Evolutionary conservation across 2,113 vertebrate species (phyloP).

Genomic region (Numenius arquata): DNA sequence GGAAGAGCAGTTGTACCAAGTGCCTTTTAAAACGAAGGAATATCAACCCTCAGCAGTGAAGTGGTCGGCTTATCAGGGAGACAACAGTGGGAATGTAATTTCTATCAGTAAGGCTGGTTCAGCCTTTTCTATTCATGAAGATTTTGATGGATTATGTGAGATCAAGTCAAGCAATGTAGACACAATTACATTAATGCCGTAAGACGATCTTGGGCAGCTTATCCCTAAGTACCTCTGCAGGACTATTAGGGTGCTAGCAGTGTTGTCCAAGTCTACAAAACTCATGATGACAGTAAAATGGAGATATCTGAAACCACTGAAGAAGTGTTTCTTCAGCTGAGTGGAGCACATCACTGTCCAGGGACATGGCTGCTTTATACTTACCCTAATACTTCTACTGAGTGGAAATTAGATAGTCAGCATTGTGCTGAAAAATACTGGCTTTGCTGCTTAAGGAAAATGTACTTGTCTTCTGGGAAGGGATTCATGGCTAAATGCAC

Average conservation of each 20-base stretch:
- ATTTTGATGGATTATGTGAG: conserved; percentile 35
- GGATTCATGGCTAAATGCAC: background rate
- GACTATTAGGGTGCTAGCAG: background rate
- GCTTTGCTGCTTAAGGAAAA: background rate
- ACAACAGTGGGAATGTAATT: background rate
- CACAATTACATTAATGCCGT: background rate
- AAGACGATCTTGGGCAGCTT: background rate
- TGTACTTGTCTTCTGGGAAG: background rate
- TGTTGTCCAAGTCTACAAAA: background rate
- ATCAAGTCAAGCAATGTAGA: background rate
- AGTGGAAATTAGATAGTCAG: background rate
- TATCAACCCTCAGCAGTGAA: background rate
- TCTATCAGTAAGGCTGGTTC: background rate
- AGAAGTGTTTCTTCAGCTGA: background rate
- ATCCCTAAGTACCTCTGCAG: background rate
- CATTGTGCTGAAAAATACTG: background rate
- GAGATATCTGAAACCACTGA: background rate
- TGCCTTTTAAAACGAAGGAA: background rate
- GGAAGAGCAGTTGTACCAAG: background rate
- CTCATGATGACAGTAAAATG: background rate
- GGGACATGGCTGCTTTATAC: background rate
- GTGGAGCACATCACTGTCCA: background rate
- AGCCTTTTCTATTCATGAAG: background rate
- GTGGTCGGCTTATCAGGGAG: background rate
- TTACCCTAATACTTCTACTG: background rate